A percentile compares a stretch with the other conserved stretches of the same genome.
These are phyloP conservation scores for Deroplatys truncata DNA, from an alignment of 2,888 invertebrate species.

Conservation along the genomic window DNA sequence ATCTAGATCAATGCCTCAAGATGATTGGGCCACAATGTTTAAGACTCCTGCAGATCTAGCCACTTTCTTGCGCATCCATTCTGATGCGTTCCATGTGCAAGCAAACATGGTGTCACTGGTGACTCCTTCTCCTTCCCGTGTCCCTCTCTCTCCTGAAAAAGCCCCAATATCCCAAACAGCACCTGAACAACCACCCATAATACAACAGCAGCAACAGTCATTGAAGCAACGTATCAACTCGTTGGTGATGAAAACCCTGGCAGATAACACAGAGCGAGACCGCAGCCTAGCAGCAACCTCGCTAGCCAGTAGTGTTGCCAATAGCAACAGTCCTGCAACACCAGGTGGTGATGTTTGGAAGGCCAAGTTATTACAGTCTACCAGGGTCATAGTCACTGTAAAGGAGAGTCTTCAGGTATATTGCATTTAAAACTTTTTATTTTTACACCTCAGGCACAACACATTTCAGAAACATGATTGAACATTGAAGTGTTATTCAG, in stretches of 20 bases:
- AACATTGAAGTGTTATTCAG: too few species aligned
- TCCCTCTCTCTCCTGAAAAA: not conserved
- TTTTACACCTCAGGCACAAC: too few species aligned
- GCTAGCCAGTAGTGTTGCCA: conserved; percentile 45
- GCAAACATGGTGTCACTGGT: conserved; percentile 84
- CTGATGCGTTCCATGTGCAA: conserved; percentile 92
- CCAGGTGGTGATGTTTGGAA: conserved; percentile 69
- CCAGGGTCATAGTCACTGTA: conserved; percentile 73
- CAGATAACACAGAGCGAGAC: conserved; percentile 73
- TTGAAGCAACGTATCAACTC: conserved; percentile 85
- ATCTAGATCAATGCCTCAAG: conserved; percentile 71
- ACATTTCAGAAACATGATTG: too few species aligned
- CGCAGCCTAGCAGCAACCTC: conserved; percentile 47
- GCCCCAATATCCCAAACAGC: not conserved
- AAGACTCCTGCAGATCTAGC: conserved; percentile 86
- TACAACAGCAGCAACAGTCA: conserved; percentile 54
- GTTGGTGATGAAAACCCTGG: conserved; percentile 82
- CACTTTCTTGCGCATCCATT: conserved; percentile 87
- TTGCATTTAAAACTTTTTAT: not conserved
- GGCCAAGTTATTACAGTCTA: conserved; percentile 73
- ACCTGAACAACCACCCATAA: not conserved
- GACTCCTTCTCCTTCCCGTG: conserved; percentile 20
- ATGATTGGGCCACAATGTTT: conserved; percentile 80
- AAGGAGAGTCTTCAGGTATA: conserved; percentile 70
- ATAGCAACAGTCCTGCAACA: conserved; percentile 41